Conservation (phyloP, 1,140 invertebrate genomes). For the Macrosteles quadrilineatus region DNA sequence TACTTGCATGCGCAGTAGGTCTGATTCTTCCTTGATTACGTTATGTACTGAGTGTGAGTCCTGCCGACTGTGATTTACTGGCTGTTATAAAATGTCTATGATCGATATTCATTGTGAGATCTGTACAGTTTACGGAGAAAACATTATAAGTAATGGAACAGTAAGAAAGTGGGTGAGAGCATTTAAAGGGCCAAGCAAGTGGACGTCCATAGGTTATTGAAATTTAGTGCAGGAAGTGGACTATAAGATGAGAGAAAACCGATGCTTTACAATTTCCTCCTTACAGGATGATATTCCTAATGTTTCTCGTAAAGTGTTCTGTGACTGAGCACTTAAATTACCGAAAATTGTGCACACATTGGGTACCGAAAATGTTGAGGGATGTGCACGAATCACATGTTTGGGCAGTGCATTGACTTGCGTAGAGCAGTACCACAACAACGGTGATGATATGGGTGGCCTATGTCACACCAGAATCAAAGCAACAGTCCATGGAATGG, state of each 20-base stretch:
- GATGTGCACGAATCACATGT: not conserved
- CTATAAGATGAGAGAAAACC: constrained; percentile 1
- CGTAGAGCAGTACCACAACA: not conserved
- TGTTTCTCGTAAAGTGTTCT: no score
- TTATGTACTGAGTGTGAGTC: not conserved
- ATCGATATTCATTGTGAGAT: constrained; percentile 18
- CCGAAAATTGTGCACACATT: not conserved
- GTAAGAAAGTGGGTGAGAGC: constrained; percentile 36
- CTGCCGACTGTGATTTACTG: not conserved
- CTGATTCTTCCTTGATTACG: no score
- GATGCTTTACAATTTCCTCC: not conserved
- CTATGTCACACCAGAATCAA: not conserved
- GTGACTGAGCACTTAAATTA: not conserved
- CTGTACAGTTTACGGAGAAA: constrained; percentile 38
- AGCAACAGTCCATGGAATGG: constrained; percentile 1
- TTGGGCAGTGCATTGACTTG: not conserved
- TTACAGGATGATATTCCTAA: no score
- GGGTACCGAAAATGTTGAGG: not conserved
- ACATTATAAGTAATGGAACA: constrained; percentile 39
- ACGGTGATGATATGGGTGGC: not conserved
- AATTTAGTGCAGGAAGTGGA: constrained; percentile 9
- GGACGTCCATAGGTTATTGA: constrained; percentile 2
- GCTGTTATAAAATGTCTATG: not conserved
- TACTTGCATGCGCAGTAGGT: no score
- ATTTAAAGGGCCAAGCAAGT: constrained; percentile 31